Percentiles rank a stretch among this genome's conserved stretches.
Evolutionary conservation across 2,888 invertebrate genomes (phyloP).

Genomic region (Fragum whitleyi): DNA sequence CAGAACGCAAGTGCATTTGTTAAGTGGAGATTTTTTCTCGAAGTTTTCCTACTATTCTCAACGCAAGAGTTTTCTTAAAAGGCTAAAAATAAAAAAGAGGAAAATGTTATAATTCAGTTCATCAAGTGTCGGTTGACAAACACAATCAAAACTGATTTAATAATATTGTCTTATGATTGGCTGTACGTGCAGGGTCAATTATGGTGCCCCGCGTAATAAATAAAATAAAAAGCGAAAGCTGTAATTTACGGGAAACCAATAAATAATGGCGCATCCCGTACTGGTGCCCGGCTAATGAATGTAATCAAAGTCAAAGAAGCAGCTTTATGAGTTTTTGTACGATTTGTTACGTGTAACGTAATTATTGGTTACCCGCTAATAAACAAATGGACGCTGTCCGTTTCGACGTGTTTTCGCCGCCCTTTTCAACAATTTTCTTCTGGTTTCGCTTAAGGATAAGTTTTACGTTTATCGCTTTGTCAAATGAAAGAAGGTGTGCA

Average conservation of each 20-base stretch:
- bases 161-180: slow-evolving; percentile 24
- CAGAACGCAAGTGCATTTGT: no score
- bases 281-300: slow-evolving; percentile 31
- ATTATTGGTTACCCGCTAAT: slow-evolving; percentile 41
- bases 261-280: slow-evolving; percentile 33
- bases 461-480: neutral
- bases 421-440: neutral
- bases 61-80: no score
- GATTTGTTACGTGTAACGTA: slow-evolving; percentile 51
- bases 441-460: neutral
- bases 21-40: no score
- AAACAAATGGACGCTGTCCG: slow-evolving; percentile 38
- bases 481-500: no score
- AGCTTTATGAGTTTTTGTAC: slow-evolving; percentile 47
- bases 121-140: neutral
- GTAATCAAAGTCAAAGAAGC: slow-evolving; percentile 39
- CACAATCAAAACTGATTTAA: slow-evolving; percentile 23
- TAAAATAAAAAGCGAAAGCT: slow-evolving; percentile 29
- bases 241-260: slow-evolving; percentile 16
- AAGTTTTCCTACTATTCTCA: no score
- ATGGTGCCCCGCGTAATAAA: slow-evolving; percentile 25
- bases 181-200: slow-evolving; percentile 16
- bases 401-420: slow-evolving; percentile 16
- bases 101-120: neutral
- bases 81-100: no score